Percentiles rank a stretch among this genome's conserved stretches.
Evolutionary conservation across 2,888 invertebrate species (phyloP).

Genomic region (Idaea biselata): DNA sequence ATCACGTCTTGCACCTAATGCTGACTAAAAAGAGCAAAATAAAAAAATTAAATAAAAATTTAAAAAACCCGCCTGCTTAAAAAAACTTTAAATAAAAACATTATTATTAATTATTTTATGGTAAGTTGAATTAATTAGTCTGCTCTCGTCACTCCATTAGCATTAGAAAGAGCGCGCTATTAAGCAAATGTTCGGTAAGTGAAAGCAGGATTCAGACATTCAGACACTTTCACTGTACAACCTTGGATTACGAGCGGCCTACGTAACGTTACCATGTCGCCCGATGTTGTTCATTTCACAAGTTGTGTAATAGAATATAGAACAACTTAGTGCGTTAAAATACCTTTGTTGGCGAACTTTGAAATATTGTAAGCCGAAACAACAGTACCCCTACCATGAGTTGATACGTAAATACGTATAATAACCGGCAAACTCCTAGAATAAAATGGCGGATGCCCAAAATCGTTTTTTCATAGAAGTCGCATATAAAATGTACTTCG

Average conservation of each 20-base stretch:
- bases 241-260: conserved; percentile 57
- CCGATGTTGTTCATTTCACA: conserved; percentile 13
- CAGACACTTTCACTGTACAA: conserved; percentile 63
- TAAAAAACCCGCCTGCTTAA: too few relatives aligned
- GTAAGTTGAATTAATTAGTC: neutral
- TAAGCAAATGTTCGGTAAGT: conserved; percentile 36
- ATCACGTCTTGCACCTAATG: too few relatives aligned
- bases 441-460: too few relatives aligned
- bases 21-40: too few relatives aligned
- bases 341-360: neutral
- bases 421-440: too few relatives aligned
- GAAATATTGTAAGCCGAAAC: conserved; percentile 2
- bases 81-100: too few relatives aligned
- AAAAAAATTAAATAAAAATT: too few relatives aligned
- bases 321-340: neutral
- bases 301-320: conserved; percentile 19
- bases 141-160: conserved; percentile 22
- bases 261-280: conserved; percentile 55
- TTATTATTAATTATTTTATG: too few relatives aligned
- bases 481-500: too few relatives aligned
- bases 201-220: conserved; percentile 46
- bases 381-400: too few relatives aligned
- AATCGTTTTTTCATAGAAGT: too few relatives aligned
- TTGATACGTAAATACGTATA: too few relatives aligned
- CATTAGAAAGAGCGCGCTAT: conserved; percentile 34